Base-by-base conservation (phyloP, 2,797 vertebrate species). In the Thamnophis elegans region DNA sequence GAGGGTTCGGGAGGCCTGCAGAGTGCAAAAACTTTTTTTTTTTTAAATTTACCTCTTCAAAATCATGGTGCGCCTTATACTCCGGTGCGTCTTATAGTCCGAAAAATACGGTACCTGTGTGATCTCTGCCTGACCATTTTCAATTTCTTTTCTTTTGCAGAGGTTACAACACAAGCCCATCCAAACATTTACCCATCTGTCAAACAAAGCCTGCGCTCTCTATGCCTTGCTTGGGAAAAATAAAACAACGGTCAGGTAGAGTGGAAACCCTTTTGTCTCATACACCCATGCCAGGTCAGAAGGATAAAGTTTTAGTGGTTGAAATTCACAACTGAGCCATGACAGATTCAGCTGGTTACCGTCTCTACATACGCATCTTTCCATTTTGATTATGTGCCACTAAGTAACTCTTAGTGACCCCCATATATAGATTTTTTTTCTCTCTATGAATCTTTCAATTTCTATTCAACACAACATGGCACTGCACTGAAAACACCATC, bases 231-330 rank as follows among this genome's bases (percentile, higher is more conserved):
- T 97, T 0, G 97, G 97, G 89, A 97, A 96, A 90, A 96, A 98
- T 68, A 98, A 97, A 94, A 90, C 94, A 25, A 96, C 94, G 54
- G 88, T 96, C 94, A 98, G 98, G 98, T 98, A 97, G 1, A 55
- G 2, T 11, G 1, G 9, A 54, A 32, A 0, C 14, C 4, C 28
- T 2, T 94, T 92, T 56, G 5, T 22, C 16, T 10, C 9, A 6
- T 0, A 1, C 2, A 4, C 22, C 1, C 0, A 26, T 65, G 26
- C 0, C 0, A 1, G 22, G 20, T 60, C 0, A 0, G 53, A 89
- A 13, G 2, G 28, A 62, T 4, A 87, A 6, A 0, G 1, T 0
- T 1, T 0, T 0, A 5, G 0, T 11, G n/a, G 18, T 11, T 0
- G 4, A 53, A 87, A 1, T 32, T 42, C 9, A 26, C n/a, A 6